Base-by-base conservation (phyloP, 2,113 vertebrate species). In the Sterna hirundo region DNA sequence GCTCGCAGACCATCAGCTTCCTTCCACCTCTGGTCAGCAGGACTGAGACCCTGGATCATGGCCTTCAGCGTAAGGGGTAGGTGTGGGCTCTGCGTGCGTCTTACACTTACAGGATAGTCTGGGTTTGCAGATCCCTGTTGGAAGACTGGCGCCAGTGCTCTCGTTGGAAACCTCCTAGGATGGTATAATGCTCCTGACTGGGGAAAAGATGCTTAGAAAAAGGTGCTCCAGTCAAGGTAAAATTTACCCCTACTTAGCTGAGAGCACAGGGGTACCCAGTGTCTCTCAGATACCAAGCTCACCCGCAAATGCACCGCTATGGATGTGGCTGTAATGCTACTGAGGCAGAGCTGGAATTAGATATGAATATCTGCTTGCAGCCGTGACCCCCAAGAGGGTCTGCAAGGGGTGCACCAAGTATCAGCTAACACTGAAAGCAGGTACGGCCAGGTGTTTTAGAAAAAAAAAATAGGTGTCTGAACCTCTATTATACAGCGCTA, bases 361-460 rank as follows among this genome's bases (percentile, higher is more conserved):
- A 36, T 10, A 8, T 0, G 4, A 68, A 3, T 27, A 47, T 8
- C 40, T 62, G 18, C 30, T 61, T n/a, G 10, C 23, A 69, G 40
- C 18, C 9, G 1, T 21, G 25, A 60, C 72, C 26, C 64, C 57
- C 8, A 32, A 40, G 42, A 52, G n/a, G 58, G 8, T 51, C 34
- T 42, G 10, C 52, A 58, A n/a, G 25, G 55, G 40, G 7, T 13
- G 11, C 5, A 4, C 29, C 49, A 55, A 32, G n/a, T 16, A 49
- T 65, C 23, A 44, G 15, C 32, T 77, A 29, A 40, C 1, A 8
- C 26, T 64, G 42, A 58, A 54, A 78, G 51, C 27, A 7, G 75
- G 26, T 42, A 22, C 1, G 12, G 36, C 36, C 4, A 2, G 5
- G 1, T n/a, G 13, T n/a, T 51, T 58, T 26, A 26, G n/a, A 4